A percentile compares a stretch with the other conserved stretches of the same genome.
Evolutionary conservation across 2,888 invertebrate genomes (phyloP).

Genomic region (Cryptocephalus primarius): DNA sequence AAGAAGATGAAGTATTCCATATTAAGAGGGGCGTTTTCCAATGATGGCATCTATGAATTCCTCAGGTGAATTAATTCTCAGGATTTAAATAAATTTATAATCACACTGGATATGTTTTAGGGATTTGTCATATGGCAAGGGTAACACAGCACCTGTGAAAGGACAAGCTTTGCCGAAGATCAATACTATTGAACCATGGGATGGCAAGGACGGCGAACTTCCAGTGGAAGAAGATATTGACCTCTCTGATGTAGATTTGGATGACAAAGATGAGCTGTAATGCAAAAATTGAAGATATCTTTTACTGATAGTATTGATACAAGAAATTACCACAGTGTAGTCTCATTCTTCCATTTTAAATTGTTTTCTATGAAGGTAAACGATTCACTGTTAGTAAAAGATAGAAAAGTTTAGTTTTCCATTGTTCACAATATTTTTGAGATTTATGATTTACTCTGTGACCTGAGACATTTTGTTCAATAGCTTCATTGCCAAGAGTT

Average conservation of each 20-base stretch:
- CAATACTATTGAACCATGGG: slow-evolving; percentile 66
- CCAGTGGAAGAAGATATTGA: slow-evolving; percentile 84
- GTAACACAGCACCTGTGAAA: slow-evolving; percentile 78
- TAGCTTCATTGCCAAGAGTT: no score
- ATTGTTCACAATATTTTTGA: no score
- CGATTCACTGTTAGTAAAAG: no score
- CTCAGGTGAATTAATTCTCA: slow-evolving; percentile 40
- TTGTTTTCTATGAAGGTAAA: no score
- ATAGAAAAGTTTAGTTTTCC: no score
- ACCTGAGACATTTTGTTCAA: no score
- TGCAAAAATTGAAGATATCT: no score
- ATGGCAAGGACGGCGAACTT: slow-evolving; percentile 85
- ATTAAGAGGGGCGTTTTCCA: slow-evolving; percentile 86
- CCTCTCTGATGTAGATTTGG: slow-evolving; percentile 78
- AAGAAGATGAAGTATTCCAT: slow-evolving; percentile 96
- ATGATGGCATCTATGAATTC: slow-evolving; percentile 92
- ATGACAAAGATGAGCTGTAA: slow-evolving; percentile 70
- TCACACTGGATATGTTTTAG: slow-evolving; percentile 29
- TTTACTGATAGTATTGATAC: no score
- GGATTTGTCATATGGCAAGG: slow-evolving; percentile 86
- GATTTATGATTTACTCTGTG: no score
- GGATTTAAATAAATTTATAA: not conserved
- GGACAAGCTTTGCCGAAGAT: slow-evolving; percentile 73
- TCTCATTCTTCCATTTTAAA: no score
- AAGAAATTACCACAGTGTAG: no score